Evolutionary conservation across 2,113 vertebrate genomes (phyloP).

Genomic region (Columba livia): DNA sequence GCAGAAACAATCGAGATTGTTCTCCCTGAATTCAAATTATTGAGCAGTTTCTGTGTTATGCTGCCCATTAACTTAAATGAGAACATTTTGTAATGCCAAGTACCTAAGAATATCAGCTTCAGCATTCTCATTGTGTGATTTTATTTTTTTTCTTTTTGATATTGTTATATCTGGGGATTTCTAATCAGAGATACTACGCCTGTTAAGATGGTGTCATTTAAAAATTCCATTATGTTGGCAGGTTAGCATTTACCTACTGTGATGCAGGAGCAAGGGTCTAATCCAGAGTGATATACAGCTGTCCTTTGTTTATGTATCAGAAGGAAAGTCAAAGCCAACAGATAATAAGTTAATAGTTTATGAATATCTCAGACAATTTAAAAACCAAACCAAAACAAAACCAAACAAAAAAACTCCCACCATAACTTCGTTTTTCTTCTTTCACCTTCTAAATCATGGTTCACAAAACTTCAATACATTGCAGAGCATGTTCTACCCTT

Average conservation of each 20-base stretch:
- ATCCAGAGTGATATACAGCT: neutral
- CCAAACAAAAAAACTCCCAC: fast-evolving
- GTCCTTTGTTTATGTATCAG: neutral
- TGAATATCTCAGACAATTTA: fast-evolving
- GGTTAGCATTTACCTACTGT: neutral
- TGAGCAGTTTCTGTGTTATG: constrained; percentile 10
- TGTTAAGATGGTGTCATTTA: neutral
- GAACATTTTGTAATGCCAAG: neutral
- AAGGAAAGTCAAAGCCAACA: neutral
- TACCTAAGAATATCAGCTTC: neutral
- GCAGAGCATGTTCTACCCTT: neutral
- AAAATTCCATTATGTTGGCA: neutral
- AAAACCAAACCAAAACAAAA: neutral
- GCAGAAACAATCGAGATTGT: constrained; percentile 32
- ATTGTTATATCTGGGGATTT: neutral
- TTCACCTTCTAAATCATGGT: neutral
- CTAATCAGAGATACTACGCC: neutral
- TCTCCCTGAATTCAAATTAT: constrained; percentile 58
- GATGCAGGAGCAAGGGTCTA: neutral
- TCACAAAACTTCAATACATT: neutral
- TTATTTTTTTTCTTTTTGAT: neutral
- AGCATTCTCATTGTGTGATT: neutral
- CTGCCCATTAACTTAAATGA: constrained; percentile 10
- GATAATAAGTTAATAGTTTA: neutral
- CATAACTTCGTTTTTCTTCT: neutral